Base-by-base conservation (phyloP, 2,797 vertebrate species). In the Microctenopoma steveboyesi region DNA sequence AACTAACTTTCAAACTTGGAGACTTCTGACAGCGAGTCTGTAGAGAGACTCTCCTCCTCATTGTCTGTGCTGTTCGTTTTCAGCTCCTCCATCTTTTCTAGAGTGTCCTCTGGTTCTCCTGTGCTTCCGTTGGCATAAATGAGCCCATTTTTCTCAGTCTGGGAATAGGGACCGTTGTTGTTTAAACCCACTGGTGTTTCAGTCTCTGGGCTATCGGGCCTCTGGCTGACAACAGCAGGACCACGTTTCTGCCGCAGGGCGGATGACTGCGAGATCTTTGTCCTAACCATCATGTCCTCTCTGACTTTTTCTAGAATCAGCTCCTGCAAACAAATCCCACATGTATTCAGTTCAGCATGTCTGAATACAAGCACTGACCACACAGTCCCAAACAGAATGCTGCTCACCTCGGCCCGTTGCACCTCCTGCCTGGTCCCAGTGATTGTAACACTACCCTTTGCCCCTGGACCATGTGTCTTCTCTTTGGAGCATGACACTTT, bases 1-100 rank as follows among this genome's bases (percentile, higher is more conserved):
- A 61, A 79, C 95, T 86, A 79, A 97, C 97, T 94, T 92, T 97
- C 95, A 83, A 97, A 96, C 66, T 94, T 94, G 1, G 92, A 91
- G 22, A 94, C 65, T 55, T 94, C 92, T 72, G 90, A 56, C 3
- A 81, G 42, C 2, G 84, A 74, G 54, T 90, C 59, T 35, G 91
- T 74, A 37, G 91, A 91, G 14, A 79, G 1, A 8, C 57, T 85
- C 15, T 88, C 70, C 13, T 61, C 33, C 4, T 46, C 28, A 6
- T 5, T 11, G 1, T 65, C 79, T 7, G 59, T 53, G n/a, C 45
- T 51, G n/a, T 27, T 40, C 40, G 65, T 27, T 15, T 69, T 42
- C 5, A 76, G 47, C 30, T 83, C 68, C 14, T 79, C 30, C 16
- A 45, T 25, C 50, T 57, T 47, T 27, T 63, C 47, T 43, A n/a